A percentile compares a stretch with the other conserved stretches of the same genome.
Conservation (phyloP, 2,797 vertebrate species). For the Peromyscus melanophrys region DNA sequence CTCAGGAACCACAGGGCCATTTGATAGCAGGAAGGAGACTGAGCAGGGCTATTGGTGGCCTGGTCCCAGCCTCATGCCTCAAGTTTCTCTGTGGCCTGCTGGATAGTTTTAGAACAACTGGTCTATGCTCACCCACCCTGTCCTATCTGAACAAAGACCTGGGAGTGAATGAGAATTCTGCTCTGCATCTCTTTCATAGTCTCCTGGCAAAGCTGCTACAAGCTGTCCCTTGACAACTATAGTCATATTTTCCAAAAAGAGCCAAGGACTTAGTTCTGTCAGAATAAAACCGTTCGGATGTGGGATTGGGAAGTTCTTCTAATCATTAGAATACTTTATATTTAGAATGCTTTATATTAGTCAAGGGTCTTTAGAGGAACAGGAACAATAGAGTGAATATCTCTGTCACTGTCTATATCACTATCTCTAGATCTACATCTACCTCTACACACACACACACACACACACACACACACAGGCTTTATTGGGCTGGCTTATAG, state of each 20-base stretch:
- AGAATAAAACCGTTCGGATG: background rate
- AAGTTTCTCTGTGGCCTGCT: background rate
- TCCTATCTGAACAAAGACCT: accelerated
- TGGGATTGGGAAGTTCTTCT: background rate
- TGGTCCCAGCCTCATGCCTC: too few relatives aligned
- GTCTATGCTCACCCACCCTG: accelerated
- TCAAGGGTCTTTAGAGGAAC: background rate
- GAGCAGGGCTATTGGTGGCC: background rate
- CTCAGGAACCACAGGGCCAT: background rate
- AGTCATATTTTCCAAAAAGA: background rate
- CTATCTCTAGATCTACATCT: background rate
- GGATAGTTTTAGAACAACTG: background rate
- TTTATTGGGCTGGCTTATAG: background rate
- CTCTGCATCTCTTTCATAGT: background rate
- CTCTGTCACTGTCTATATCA: background rate
- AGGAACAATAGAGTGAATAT: background rate
- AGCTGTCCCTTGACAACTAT: background rate
- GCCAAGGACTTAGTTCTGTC: background rate
- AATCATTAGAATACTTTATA: background rate
- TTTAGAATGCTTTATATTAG: background rate
- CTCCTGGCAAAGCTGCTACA: background rate
- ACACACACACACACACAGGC: background rate
- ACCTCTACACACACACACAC: background rate
- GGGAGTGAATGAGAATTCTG: background rate
- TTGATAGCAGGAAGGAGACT: accelerated